phyloP scores from a whole-genome alignment of 2,113 vertebrate species.

The Syngnathoides biaculeatus region DNA sequence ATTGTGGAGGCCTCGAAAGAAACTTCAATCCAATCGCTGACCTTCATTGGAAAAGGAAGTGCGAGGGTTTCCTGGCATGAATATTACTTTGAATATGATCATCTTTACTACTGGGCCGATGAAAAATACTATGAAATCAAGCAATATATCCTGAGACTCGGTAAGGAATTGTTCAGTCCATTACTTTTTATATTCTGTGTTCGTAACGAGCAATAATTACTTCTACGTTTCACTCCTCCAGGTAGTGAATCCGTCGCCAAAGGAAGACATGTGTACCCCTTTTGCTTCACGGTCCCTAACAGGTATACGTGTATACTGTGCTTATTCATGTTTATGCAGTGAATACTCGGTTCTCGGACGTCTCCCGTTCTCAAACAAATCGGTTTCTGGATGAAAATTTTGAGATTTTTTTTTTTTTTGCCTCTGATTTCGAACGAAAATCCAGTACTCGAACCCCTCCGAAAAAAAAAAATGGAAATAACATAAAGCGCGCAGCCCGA shows the following conservation, averaged over 20 bases:
- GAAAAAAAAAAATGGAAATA: no score
- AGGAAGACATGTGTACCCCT: slow-evolving; percentile 59
- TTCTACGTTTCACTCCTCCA: slow-evolving; percentile 17
- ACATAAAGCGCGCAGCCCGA: no score
- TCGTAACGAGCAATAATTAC: background rate
- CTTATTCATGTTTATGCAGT: background rate
- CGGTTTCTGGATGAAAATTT: no score
- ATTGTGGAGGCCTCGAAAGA: slow-evolving; percentile 52
- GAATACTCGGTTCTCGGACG: no score
- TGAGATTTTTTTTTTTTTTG: no score
- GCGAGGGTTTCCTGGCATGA: slow-evolving; percentile 59
- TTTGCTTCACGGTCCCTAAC: slow-evolving; percentile 60
- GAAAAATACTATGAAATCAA: slow-evolving; percentile 60
- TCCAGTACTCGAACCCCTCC: no score
- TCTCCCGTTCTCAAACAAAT: no score
- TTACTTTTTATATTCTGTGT: background rate
- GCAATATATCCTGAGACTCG: slow-evolving; percentile 49
- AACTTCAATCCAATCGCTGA: slow-evolving; percentile 42
- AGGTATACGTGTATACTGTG: slow-evolving; percentile 41
- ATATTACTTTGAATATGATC: background rate
- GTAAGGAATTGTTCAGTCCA: slow-evolving; percentile 36
- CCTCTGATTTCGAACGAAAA: no score
- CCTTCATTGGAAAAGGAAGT: slow-evolving; percentile 53
- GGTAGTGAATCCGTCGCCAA: slow-evolving; percentile 37
- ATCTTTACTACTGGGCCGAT: slow-evolving; percentile 37